Conservation (phyloP, 2,888 invertebrate genomes). For the Teleogryllus oceanicus region DNA sequence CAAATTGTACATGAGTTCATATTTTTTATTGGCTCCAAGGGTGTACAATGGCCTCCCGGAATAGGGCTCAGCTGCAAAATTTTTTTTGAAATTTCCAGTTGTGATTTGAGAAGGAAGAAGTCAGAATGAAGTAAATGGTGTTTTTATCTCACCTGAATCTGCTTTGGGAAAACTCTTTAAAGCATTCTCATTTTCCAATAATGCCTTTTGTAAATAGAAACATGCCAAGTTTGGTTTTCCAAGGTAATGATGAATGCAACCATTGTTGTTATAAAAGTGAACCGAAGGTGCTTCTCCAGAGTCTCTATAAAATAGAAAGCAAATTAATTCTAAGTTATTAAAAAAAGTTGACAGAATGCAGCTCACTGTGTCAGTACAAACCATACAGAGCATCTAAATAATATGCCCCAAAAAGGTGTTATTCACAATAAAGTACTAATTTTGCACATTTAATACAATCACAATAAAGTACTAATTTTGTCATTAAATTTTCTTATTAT, state of each 20-base stretch:
- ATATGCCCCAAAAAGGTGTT: too few relatives aligned
- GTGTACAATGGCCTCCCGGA: slow-evolving; percentile 59
- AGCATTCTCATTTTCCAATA: slow-evolving; percentile 64
- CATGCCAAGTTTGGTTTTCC: slow-evolving; percentile 76
- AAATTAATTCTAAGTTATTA: slow-evolving; percentile 4
- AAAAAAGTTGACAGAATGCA: not conserved
- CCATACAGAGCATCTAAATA: too few relatives aligned
- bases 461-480: too few relatives aligned
- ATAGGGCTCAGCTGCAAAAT: slow-evolving; percentile 43
- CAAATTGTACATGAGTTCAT: slow-evolving; percentile 73
- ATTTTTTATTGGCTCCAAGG: slow-evolving; percentile 58
- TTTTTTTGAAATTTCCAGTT: not conserved
- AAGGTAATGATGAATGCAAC: slow-evolving; percentile 74
- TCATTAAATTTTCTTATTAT: too few relatives aligned
- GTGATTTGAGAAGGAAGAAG: slow-evolving; percentile 27
- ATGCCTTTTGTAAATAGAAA: slow-evolving; percentile 74
- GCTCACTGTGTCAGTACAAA: too few relatives aligned
- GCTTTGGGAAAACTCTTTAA: slow-evolving; percentile 47
- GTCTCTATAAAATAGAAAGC: slow-evolving; percentile 46
- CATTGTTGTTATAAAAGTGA: slow-evolving; percentile 77
- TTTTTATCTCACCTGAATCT: slow-evolving; percentile 43
- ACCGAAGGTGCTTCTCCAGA: slow-evolving; percentile 60
- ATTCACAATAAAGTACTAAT: too few relatives aligned
- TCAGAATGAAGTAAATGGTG: not conserved
- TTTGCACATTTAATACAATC: too few relatives aligned